phyloP scores from a whole-genome alignment of 2,113 vertebrate genomes.

The Corvus moneduloides region DNA sequence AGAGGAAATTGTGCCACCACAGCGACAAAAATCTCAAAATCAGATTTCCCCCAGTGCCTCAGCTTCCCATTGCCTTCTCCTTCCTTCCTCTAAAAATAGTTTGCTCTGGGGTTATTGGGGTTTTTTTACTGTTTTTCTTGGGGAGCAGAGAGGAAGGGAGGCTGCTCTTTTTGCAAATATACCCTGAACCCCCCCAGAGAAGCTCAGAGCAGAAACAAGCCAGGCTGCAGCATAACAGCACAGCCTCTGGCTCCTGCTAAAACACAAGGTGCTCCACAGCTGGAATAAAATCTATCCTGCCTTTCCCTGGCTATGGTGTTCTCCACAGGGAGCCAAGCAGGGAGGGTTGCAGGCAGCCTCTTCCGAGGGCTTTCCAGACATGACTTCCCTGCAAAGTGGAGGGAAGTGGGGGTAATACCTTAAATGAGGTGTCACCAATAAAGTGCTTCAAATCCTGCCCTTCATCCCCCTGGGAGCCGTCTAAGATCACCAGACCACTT shows the following conservation, averaged over 20 bases:
- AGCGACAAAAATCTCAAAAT: constrained; percentile 63
- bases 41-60: constrained; percentile 37
- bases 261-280: neutral
- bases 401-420: constrained; percentile 12
- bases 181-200: neutral
- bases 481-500: neutral
- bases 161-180: neutral
- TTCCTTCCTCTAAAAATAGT: neutral
- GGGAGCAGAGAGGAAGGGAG: neutral
- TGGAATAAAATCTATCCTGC: neutral
- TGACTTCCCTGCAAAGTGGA: neutral
- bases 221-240: neutral
- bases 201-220: neutral
- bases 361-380: neutral
- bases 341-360: neutral
- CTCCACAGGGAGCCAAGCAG: neutral
- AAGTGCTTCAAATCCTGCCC: neutral
- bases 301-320: neutral
- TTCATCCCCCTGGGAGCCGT: neutral
- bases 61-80: neutral
- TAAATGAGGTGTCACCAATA: neutral
- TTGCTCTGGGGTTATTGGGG: neutral
- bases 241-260: neutral
- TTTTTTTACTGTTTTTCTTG: neutral
- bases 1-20: constrained; percentile 54